Percentiles rank a stretch among this genome's conserved stretches.
Evolutionary conservation across 2,113 vertebrate species (phyloP).

Genomic region (Microcebus lehilahytsara): DNA sequence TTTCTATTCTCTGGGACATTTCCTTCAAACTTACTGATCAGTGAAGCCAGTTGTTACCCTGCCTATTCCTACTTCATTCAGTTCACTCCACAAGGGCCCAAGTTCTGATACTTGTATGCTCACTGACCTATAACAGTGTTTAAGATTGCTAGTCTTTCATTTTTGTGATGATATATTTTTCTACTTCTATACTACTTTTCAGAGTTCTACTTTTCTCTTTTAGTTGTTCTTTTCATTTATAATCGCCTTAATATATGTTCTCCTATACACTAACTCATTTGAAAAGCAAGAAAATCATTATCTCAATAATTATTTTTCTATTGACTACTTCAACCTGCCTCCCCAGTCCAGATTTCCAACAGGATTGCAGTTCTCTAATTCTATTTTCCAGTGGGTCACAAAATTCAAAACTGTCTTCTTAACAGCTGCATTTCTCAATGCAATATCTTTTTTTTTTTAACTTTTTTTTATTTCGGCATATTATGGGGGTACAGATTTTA

Average conservation of each 20-base stretch:
- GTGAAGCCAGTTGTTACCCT: not conserved
- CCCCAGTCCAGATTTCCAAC: not conserved
- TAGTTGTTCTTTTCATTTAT: not conserved
- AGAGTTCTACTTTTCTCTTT: not conserved
- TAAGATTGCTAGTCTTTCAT: not conserved
- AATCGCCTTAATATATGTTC: not conserved
- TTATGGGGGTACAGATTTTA: too few relatives aligned
- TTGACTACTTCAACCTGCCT: not conserved
- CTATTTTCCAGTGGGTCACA: not conserved
- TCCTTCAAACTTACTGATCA: not conserved
- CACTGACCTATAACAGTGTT: not conserved
- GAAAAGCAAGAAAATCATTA: not conserved
- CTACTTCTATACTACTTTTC: not conserved
- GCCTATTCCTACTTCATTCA: not conserved
- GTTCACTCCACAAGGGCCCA: not conserved
- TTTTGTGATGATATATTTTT: not conserved
- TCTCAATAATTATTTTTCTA: constrained; percentile 1
- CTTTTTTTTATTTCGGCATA: too few relatives aligned
- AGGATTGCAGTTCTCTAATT: not conserved
- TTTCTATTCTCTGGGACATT: not conserved
- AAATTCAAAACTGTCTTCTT: not conserved
- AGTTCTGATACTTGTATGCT: not conserved
- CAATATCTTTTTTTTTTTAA: not conserved
- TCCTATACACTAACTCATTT: not conserved
- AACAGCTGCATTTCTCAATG: not conserved